These are phyloP conservation scores for Diarsia rubi DNA, from an alignment of 2,888 invertebrate species.

Conservation along the genomic window DNA sequence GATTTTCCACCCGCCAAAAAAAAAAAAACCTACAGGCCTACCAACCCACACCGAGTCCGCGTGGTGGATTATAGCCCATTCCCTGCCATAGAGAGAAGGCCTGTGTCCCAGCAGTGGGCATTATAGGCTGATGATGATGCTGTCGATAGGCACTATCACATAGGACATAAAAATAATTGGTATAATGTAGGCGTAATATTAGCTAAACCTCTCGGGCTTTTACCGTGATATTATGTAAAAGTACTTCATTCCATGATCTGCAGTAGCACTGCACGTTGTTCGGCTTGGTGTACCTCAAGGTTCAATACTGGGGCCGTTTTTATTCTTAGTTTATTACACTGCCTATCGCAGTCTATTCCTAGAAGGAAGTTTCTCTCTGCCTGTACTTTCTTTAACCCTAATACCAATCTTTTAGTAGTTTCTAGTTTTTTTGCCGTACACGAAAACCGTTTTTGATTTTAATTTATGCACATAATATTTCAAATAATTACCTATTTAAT, in stretches of 20 bases:
- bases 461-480: constrained; percentile 21
- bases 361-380: background rate
- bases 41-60: too few species aligned
- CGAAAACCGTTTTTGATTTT: background rate
- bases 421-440: background rate
- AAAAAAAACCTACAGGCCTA: too few species aligned
- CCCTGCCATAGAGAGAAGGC: too few species aligned
- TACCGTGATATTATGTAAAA: background rate
- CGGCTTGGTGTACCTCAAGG: too few species aligned
- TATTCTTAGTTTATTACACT: background rate
- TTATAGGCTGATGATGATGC: background rate
- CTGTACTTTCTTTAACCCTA: background rate
- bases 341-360: background rate
- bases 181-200: background rate
- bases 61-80: too few species aligned
- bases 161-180: background rate
- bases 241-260: background rate
- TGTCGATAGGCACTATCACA: background rate
- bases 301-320: too few species aligned
- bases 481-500: constrained; percentile 11
- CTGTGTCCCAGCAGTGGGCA: too few species aligned
- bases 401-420: too few species aligned
- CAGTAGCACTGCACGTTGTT: background rate
- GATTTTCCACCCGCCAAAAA: too few species aligned
- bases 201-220: background rate